Percentiles rank a stretch among this genome's conserved stretches.
Evolutionary conservation across 2,888 invertebrate species (phyloP).

Genomic region (Palloptera scutellata): DNA sequence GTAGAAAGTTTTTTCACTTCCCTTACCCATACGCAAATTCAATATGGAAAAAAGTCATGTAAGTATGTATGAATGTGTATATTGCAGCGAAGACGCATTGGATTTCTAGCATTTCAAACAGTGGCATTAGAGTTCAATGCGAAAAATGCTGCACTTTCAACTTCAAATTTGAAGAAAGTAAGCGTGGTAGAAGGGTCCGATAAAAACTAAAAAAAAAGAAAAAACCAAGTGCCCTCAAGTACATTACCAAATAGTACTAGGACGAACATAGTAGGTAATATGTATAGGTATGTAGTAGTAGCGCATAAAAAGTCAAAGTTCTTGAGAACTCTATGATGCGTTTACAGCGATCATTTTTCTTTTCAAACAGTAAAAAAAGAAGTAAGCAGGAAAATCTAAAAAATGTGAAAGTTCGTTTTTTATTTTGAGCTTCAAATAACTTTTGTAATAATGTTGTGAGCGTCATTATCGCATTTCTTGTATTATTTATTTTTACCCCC

Average conservation of each 20-base stretch:
- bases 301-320: slow-evolving; percentile 23
- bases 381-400: too few relatives aligned
- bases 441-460: slow-evolving; percentile 29
- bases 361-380: too few relatives aligned
- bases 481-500: background rate
- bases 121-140: too few relatives aligned
- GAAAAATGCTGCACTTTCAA: slow-evolving; percentile 1
- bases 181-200: too few relatives aligned
- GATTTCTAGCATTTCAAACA: too few relatives aligned
- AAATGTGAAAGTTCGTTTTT: background rate
- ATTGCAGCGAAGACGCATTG: too few relatives aligned
- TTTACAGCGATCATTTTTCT: background rate
- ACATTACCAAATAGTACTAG: slow-evolving; percentile 10
- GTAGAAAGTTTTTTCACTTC: too few relatives aligned
- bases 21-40: slow-evolving; percentile 25
- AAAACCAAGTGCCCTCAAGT: slow-evolving; percentile 10
- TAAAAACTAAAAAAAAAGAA: background rate
- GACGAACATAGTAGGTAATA: background rate
- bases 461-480: slow-evolving; percentile 27
- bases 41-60: slow-evolving; percentile 13
- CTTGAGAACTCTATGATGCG: slow-evolving; percentile 19
- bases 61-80: too few relatives aligned
- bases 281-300: too few relatives aligned
- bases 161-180: background rate
- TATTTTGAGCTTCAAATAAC: slow-evolving; percentile 4